These are phyloP conservation scores for Labeo calbasu DNA, from an alignment of 2,797 vertebrate genomes.

Conservation along the genomic window DNA sequence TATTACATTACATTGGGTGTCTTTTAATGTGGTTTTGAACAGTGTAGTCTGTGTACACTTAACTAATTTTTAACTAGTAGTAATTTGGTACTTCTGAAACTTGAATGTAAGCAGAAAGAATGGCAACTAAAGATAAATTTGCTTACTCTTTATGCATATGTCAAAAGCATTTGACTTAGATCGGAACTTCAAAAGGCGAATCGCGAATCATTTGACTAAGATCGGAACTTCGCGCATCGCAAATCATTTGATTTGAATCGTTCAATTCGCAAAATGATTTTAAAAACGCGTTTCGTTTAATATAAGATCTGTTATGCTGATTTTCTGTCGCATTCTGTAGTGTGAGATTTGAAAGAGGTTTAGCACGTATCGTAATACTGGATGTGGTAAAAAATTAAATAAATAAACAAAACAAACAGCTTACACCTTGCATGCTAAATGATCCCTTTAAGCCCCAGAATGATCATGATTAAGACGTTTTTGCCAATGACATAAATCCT, in stretches of 20 bases:
- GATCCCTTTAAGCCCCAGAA: constrained; percentile 73
- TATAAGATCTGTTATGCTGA: not conserved
- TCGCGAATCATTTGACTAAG: too few relatives aligned
- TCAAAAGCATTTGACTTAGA: not conserved
- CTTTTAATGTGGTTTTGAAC: not conserved
- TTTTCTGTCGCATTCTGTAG: not conserved
- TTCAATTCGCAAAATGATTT: too few relatives aligned
- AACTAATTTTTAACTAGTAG: too few relatives aligned
- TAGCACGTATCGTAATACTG: constrained; percentile 17
- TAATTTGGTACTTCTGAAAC: not conserved
- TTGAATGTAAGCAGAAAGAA: not conserved
- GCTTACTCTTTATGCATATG: not conserved
- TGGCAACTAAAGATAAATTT: not conserved
- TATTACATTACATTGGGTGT: not conserved
- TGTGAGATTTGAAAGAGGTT: not conserved
- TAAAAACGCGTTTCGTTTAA: not conserved
- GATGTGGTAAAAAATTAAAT: not conserved
- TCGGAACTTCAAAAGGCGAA: too few relatives aligned
- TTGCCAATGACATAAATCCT: constrained; percentile 74
- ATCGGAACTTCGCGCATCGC: too few relatives aligned
- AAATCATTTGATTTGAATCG: too few relatives aligned
- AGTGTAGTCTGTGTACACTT: not conserved
- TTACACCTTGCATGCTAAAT: constrained; percentile 75
- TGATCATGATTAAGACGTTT: constrained; percentile 68
- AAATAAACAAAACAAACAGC: constrained; percentile 59